Percentiles rank a stretch among this genome's conserved stretches.
Evolutionary conservation across 2,113 vertebrate genomes (phyloP).

Genomic region (Tenrec ecaudatus): DNA sequence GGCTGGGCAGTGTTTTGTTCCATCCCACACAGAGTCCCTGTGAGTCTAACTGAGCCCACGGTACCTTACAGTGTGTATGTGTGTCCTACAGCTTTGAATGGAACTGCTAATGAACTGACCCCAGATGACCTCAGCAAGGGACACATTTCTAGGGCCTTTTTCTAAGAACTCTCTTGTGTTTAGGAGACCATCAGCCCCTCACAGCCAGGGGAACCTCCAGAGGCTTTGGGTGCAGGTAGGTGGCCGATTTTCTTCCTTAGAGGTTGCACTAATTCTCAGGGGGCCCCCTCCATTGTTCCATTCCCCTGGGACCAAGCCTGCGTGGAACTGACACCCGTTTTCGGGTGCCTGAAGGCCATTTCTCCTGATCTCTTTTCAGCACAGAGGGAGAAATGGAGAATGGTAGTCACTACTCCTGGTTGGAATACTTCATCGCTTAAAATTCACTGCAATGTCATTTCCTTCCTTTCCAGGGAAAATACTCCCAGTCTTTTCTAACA

Average conservation of each 20-base stretch:
- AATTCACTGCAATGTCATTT: not conserved
- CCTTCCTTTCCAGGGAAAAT: not conserved
- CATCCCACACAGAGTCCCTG: no score
- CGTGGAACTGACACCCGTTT: not conserved
- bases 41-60: no score
- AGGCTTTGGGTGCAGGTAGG: not conserved
- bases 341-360: constrained; percentile 1
- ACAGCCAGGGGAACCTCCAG: not conserved
- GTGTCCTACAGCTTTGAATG: not conserved
- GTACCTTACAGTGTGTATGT: not conserved
- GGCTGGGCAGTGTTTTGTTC: no score
- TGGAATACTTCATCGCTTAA: not conserved
- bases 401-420: not conserved
- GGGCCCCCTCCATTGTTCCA: not conserved
- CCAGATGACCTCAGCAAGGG: not conserved
- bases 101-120: not conserved
- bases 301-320: not conserved
- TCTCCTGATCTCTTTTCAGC: constrained; percentile 33
- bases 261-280: not conserved
- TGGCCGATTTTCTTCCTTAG: not conserved
- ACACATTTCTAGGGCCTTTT: not conserved
- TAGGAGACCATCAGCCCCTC: not conserved
- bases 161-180: not conserved
- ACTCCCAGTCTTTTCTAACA: not conserved
- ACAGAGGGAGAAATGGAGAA: not conserved